A percentile compares a stretch with the other conserved stretches of the same genome.
These are phyloP conservation scores for Uropsilus gracilis DNA, from an alignment of 2,113 vertebrate species.

Conservation along the genomic window DNA sequence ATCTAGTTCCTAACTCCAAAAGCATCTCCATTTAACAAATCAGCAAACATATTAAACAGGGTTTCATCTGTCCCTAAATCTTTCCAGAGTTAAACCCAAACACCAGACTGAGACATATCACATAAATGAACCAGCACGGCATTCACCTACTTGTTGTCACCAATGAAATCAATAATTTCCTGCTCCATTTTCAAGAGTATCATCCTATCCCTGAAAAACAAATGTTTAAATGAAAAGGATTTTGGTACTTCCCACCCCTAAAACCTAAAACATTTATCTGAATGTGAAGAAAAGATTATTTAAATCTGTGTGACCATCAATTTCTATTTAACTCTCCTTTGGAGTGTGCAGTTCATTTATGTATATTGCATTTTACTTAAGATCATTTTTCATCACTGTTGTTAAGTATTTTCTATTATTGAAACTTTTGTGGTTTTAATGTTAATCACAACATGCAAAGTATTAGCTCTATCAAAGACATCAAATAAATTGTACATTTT, in stretches of 20 bases:
- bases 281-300: not conserved
- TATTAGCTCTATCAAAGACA: not conserved
- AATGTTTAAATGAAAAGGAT: slow-evolving; percentile 3
- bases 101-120: not conserved
- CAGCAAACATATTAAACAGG: not conserved
- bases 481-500: not conserved
- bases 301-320: not conserved
- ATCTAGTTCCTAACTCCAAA: not conserved
- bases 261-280: not conserved
- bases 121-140: not conserved
- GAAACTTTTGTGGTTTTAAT: not conserved
- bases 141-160: slow-evolving; percentile 91
- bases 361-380: not conserved
- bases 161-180: slow-evolving; percentile 97
- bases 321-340: not conserved
- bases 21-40: not conserved
- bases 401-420: not conserved
- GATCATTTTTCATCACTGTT: not conserved
- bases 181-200: slow-evolving; percentile 98
- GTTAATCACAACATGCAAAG: not conserved
- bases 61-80: not conserved
- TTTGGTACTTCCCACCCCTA: not conserved
- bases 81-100: slow-evolving; percentile 37
- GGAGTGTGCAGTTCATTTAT: not conserved
- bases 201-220: slow-evolving; percentile 93